Evolutionary conservation across 2,113 vertebrate genomes (phyloP).

Genomic region (Bos javanicus): DNA sequence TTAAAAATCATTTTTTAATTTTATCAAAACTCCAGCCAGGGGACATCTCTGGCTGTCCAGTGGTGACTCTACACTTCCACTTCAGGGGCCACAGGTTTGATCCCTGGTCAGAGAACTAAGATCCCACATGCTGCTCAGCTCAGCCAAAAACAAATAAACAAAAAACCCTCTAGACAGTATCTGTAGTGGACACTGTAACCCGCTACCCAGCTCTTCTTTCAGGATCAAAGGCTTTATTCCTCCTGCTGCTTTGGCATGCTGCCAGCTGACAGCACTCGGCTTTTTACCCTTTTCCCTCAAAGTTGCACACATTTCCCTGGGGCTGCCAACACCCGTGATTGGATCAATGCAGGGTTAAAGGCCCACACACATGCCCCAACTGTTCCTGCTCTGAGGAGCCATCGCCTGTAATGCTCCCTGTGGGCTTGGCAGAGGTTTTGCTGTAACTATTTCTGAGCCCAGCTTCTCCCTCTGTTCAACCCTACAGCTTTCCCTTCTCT

Average conservation of each 20-base stretch:
- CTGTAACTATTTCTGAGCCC: too few relatives aligned
- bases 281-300: background rate
- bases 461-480: background rate
- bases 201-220: background rate
- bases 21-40: background rate
- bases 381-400: background rate
- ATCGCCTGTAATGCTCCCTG: background rate
- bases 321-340: background rate
- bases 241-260: background rate
- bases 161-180: background rate
- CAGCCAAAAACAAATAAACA: background rate
- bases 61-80: background rate
- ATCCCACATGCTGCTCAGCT: background rate
- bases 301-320: background rate
- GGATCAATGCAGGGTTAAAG: background rate
- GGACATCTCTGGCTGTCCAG: background rate
- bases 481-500: background rate
- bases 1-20: background rate
- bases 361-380: rapidly evolving
- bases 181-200: rapidly evolving
- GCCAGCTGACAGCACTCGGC: background rate
- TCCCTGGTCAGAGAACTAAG: background rate
- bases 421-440: background rate
- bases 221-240: too few relatives aligned
- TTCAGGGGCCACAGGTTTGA: background rate